Base-by-base conservation (phyloP, 1,140 invertebrate genomes). In the Oedothorax gibbosus region DNA sequence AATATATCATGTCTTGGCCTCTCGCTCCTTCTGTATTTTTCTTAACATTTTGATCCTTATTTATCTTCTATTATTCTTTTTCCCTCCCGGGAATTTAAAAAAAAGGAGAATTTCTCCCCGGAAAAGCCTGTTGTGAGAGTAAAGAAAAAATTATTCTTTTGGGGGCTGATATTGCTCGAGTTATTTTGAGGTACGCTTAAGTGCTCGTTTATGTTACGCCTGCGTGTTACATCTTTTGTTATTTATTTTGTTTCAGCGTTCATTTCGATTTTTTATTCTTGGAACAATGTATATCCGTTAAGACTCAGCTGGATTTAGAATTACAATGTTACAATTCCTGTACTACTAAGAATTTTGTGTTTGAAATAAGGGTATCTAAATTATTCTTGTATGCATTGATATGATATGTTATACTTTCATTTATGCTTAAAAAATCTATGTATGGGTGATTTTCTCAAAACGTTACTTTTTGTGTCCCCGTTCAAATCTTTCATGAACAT, bases 21-120 rank as follows among this genome's bases (percentile, higher is more conserved):
- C 51, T 18, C 69, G n/a, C 11, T 57, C 51, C 14, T 60, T 57
- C 11, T 35, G n/a, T 11, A n/a, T n/a, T 73, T 71, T 73, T n/a
- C 71, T 20, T 71, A 54, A 71, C 50, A 18, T 71, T 69, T 21
- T 56, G 71, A 10, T 49, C 71, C 57, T 75, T 75, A 75, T 75
- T 75, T 75, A 57, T 75, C 54, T 57, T 10, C 51, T 56, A 75
- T 75, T 75, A 75, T 75, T 75, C 72, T 75, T 57, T 15, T 35
- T 57, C 54, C 54, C 72, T 35, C 20, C n/a, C 56, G 54, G 14
- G 51, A 35, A 35, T 35, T 35, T 35, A 35, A 15, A 53, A 71
- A 53, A 71, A 71, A 71, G n/a, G n/a, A 18, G 49, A 12, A 12
- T 62, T 62, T 62, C 57, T 35, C 21, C 18, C 2, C 10, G 54